Evolutionary conservation across 2,113 vertebrate genomes (phyloP).

Genomic region (Eulemur rufifrons): DNA sequence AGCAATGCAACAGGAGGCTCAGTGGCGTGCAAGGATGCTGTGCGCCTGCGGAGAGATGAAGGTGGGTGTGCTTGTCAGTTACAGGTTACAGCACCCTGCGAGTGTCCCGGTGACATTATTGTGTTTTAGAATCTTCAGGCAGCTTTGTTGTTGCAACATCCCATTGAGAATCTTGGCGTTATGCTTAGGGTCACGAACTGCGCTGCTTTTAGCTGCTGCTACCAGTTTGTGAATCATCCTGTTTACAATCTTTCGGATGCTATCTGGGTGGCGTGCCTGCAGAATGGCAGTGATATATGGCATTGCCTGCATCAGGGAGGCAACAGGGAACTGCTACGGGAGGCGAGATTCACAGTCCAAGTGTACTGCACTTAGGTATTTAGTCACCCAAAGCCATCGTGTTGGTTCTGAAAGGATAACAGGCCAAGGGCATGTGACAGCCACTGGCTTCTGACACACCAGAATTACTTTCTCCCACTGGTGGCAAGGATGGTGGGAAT

Average conservation of each 20-base stretch:
- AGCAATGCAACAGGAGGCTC: neutral
- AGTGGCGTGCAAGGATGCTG: neutral
- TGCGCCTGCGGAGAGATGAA: neutral
- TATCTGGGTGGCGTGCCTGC: constrained; percentile 49
- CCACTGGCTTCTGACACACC: neutral
- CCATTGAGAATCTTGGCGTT: constrained; percentile 62
- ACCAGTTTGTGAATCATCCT: constrained; percentile 69
- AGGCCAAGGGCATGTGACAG: neutral
- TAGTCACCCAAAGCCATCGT: neutral
- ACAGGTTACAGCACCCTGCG: constrained; percentile 28
- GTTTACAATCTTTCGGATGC: constrained; percentile 58
- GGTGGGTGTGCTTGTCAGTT: neutral
- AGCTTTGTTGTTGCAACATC: constrained; percentile 19
- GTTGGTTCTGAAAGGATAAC: neutral
- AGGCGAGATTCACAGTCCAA: neutral
- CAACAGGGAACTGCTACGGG: neutral
- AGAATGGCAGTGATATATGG: constrained; percentile 40
- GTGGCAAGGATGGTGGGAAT: neutral
- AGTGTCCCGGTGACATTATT: neutral
- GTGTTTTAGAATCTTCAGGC: constrained; percentile 59
- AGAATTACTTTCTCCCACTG: neutral
- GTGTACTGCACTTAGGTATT: neutral
- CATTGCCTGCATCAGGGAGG: neutral
- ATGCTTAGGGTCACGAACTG: constrained; percentile 47
- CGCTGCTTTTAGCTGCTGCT: constrained; percentile 60